These are phyloP conservation scores for Pelobates fuscus DNA, from an alignment of 2,113 vertebrate species.

Conservation along the genomic window DNA sequence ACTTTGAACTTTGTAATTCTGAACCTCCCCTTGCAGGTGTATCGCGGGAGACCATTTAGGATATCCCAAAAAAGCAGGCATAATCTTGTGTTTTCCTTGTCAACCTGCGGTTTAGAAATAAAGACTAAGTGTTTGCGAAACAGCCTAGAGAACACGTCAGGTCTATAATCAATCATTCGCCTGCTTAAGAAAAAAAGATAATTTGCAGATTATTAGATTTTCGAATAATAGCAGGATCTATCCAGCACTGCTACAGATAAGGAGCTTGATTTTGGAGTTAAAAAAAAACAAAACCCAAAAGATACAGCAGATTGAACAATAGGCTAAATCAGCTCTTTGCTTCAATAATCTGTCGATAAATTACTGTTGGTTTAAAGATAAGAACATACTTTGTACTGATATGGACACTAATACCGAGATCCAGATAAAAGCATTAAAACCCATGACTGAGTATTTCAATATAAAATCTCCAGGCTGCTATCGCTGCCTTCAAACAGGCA, in stretches of 20 bases:
- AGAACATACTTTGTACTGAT: constrained; percentile 37
- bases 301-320: constrained; percentile 33
- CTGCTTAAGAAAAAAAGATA: constrained; percentile 50
- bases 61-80: background rate
- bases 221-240: constrained; percentile 53
- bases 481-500: constrained; percentile 15
- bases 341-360: constrained; percentile 22
- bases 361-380: constrained; percentile 1
- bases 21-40: background rate
- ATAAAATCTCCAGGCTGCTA: background rate
- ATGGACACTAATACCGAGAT: constrained; percentile 27
- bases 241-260: constrained; percentile 54
- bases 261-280: constrained; percentile 50
- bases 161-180: constrained; percentile 55
- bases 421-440: constrained; percentile 28
- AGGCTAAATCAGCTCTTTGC: constrained; percentile 6
- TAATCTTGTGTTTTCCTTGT: constrained; percentile 17
- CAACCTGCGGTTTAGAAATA: constrained; percentile 38
- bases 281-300: constrained; percentile 45
- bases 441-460: constrained; percentile 1
- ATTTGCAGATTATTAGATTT: constrained; percentile 16
- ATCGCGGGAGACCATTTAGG: background rate
- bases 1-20: background rate
- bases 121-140: constrained; percentile 58
- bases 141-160: constrained; percentile 19